These are phyloP conservation scores for Acipenser oxyrinchus DNA, from an alignment of 2,797 vertebrate genomes.

Conservation along the genomic window DNA sequence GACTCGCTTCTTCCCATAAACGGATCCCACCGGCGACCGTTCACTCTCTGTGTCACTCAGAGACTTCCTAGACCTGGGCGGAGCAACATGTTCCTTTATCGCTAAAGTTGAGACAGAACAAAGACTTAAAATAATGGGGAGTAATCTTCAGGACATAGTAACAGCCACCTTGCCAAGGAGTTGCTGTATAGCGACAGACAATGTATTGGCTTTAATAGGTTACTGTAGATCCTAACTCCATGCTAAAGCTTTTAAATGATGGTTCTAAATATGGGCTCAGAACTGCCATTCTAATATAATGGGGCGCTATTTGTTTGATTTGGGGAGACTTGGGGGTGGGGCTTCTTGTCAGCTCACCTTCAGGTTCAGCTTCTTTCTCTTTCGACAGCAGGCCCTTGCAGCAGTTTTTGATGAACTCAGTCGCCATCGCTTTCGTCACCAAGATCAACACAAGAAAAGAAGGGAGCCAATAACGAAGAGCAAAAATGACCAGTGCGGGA, in stretches of 20 bases:
- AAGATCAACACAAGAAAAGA: background rate
- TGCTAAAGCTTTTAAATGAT: too few species aligned
- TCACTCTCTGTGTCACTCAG: background rate
- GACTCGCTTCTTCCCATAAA: conserved; percentile 50
- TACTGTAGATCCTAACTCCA: too few species aligned
- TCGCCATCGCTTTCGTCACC: conserved; percentile 50
- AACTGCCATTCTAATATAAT: too few species aligned
- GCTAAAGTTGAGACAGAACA: conserved; percentile 44
- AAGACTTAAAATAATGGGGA: background rate
- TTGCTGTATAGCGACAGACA: too few species aligned
- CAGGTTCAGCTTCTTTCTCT: conserved; percentile 52
- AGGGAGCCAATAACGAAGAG: background rate
- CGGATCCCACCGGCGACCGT: conserved; percentile 44
- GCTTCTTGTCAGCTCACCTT: conserved; percentile 48
- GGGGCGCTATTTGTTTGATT: too few species aligned
- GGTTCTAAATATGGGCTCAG: too few species aligned
- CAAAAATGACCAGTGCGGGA: background rate
- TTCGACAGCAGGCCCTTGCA: conserved; percentile 58
- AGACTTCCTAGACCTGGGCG: conserved; percentile 18
- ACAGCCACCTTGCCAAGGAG: too few species aligned
- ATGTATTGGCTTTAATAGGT: too few species aligned
- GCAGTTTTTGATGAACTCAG: conserved; percentile 84
- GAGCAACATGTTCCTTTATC: conserved; percentile 54
- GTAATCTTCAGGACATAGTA: too few species aligned
- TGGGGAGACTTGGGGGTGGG: too few species aligned